Evolutionary conservation across 2,113 vertebrate species (phyloP).

Genomic region (Gnathonemus echidnorhynchus): DNA sequence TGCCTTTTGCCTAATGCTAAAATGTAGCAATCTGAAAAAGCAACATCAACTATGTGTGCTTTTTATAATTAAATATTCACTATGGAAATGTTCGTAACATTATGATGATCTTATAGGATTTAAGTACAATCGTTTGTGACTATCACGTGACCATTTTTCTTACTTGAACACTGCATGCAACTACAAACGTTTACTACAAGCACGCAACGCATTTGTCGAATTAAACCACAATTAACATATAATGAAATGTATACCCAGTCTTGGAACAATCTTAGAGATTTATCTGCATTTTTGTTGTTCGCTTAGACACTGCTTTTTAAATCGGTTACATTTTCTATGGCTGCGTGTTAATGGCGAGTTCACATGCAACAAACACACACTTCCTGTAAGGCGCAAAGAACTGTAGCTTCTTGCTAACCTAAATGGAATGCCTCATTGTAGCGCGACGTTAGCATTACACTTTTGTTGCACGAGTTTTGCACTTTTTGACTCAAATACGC

Average conservation of each 20-base stretch:
- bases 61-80: background rate
- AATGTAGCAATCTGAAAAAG: background rate
- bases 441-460: background rate
- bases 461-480: constrained; percentile 1
- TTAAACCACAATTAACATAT: background rate
- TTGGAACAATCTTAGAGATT: background rate
- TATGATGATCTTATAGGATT: background rate
- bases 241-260: background rate
- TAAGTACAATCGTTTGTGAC: background rate
- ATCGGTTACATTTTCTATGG: background rate
- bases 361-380: background rate
- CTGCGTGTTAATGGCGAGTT: background rate
- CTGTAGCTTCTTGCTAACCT: background rate
- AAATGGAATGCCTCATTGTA: background rate
- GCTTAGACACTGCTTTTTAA: background rate
- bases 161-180: background rate
- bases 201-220: background rate
- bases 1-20: background rate
- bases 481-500: background rate
- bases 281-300: background rate
- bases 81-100: background rate
- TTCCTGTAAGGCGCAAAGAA: background rate
- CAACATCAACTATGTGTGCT: background rate
- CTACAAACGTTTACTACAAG: background rate
- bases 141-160: background rate